phyloP scores from a whole-genome alignment of 2,888 invertebrate genomes.

The Platynereis dumerilii region DNA sequence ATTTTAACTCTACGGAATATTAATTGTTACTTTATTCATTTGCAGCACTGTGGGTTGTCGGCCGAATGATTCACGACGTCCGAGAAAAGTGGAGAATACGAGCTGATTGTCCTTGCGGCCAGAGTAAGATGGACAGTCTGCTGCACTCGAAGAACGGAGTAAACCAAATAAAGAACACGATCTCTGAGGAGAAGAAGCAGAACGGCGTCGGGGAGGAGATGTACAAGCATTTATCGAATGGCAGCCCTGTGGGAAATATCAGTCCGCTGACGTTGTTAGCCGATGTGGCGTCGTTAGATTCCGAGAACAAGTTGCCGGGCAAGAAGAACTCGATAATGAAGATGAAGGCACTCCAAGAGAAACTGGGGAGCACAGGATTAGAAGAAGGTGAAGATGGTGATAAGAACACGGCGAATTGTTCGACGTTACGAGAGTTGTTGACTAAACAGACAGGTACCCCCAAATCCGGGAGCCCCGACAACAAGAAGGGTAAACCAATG shows the following conservation, averaged over 20 bases:
- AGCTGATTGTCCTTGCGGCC: conserved; percentile 74
- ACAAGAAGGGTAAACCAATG: conserved; percentile 68
- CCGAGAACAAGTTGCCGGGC: conserved; percentile 44
- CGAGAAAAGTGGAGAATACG: conserved; percentile 81
- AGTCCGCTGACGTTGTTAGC: conserved; percentile 72
- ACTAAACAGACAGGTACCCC: conserved; percentile 73
- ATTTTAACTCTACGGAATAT: no score
- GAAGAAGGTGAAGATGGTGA: conserved; percentile 17
- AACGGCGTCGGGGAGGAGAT: conserved; percentile 20
- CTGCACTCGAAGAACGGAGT: conserved; percentile 29
- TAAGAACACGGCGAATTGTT: conserved; percentile 66
- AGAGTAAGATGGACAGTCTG: conserved; percentile 28
- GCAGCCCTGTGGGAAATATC: conserved; percentile 10
- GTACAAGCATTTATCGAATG: conserved; percentile 18
- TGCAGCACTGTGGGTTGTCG: conserved; percentile 62
- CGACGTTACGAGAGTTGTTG: conserved; percentile 80
- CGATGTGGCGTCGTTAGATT: conserved; percentile 71
- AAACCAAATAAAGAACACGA: conserved; percentile 8
- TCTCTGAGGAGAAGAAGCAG: conserved; percentile 40
- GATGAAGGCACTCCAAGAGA: conserved; percentile 15
- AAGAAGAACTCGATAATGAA: conserved; percentile 23
- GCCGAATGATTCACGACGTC: conserved; percentile 76
- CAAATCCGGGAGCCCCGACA: conserved; percentile 57
- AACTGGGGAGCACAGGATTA: neutral
- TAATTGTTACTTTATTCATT: conserved; percentile 6